A percentile compares a stretch with the other conserved stretches of the same genome.
Evolutionary conservation across 2,888 invertebrate species (phyloP).

Genomic region (Ochropleura plecta): DNA sequence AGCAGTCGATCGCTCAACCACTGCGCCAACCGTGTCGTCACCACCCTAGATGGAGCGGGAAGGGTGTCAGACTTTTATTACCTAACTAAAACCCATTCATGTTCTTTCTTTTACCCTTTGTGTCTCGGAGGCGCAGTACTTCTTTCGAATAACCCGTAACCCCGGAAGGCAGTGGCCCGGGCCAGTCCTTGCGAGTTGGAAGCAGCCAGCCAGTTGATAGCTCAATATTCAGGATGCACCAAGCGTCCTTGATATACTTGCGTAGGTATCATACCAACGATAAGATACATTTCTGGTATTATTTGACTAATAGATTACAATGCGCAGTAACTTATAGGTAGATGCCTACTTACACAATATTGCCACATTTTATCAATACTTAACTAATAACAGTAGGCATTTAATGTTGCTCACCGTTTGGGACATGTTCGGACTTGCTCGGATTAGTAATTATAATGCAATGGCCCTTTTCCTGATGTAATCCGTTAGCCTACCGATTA

Average conservation of each 20-base stretch:
- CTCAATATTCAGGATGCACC: not conserved
- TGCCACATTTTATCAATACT: constrained; percentile 34
- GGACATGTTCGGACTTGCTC: constrained; percentile 29
- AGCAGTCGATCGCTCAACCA: no score
- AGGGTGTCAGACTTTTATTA: no score
- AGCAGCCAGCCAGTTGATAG: not conserved
- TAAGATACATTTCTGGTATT: constrained; percentile 9
- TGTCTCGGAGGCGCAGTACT: no score
- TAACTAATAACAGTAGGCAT: not conserved
- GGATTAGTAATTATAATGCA: not conserved
- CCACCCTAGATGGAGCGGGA: no score
- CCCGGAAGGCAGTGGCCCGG: no score
- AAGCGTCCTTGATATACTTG: not conserved
- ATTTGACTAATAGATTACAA: not conserved
- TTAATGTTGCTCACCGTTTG: constrained; percentile 9
- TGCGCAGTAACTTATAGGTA: constrained; percentile 2
- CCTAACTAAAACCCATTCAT: no score
- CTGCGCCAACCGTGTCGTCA: no score
- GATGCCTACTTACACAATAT: constrained; percentile 33
- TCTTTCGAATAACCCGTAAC: no score
- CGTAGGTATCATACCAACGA: not conserved
- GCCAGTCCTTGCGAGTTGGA: no score
- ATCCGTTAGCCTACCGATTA: no score
- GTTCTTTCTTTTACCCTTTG: no score
- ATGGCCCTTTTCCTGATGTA: not conserved